Percentiles rank a stretch among this genome's conserved stretches.
Conservation (phyloP, 2,888 invertebrate genomes). For the Spodoptera littoralis region DNA sequence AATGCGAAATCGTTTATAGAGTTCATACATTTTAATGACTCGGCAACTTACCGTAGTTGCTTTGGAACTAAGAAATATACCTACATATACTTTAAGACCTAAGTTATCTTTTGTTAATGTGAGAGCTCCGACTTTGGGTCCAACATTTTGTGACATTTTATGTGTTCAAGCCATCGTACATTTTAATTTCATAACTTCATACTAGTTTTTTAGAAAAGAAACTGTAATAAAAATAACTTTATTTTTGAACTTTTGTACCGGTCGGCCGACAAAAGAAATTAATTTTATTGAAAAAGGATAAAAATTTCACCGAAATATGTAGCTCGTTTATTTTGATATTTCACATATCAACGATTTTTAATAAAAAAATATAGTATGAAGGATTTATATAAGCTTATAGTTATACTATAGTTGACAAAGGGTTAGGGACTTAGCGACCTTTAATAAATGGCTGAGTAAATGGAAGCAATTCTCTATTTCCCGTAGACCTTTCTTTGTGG, state of each 20-base stretch:
- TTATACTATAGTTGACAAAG: not conserved
- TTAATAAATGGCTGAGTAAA: constrained; percentile 1
- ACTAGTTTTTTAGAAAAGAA: constrained; percentile 14
- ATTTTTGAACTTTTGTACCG: constrained; percentile 26
- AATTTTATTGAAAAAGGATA: constrained; percentile 19
- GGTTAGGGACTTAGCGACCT: not conserved
- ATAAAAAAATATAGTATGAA: not conserved
- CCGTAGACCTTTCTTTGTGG: not conserved
- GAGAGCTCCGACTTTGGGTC: constrained; percentile 56
- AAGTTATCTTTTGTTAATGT: constrained; percentile 57
- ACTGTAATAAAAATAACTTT: constrained; percentile 20
- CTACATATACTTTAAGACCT: constrained; percentile 51
- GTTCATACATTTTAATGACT: constrained; percentile 60
- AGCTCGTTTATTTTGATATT: too few relatives aligned
- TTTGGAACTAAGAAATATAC: constrained; percentile 55
- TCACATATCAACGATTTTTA: too few relatives aligned
- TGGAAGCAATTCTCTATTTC: not conserved
- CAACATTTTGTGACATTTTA: constrained; percentile 59
- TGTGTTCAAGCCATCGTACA: constrained; percentile 53
- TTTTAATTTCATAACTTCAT: constrained; percentile 55
- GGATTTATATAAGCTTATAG: not conserved
- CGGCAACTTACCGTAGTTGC: constrained; percentile 56
- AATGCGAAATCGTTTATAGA: constrained; percentile 51
- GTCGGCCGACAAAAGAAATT: constrained; percentile 36
- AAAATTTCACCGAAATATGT: too few relatives aligned